Evolutionary conservation across 2,797 vertebrate genomes (phyloP).

Genomic region (Enteromius mattozi): DNA sequence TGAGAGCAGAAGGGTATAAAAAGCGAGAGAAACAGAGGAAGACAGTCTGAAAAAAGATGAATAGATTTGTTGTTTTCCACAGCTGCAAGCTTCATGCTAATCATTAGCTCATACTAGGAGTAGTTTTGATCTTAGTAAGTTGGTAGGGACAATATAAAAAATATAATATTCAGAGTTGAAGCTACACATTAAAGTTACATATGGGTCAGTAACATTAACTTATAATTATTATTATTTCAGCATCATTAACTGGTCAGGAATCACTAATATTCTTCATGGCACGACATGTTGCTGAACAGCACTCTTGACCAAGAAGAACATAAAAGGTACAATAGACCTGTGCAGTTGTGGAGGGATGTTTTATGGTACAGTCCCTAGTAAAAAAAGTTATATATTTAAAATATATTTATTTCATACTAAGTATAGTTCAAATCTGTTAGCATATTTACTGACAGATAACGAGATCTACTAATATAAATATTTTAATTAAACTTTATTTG

Average conservation of each 20-base stretch:
- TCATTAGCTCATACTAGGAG: not conserved
- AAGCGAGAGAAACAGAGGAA: not conserved
- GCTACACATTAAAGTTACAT: too few species aligned
- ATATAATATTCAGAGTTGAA: not conserved
- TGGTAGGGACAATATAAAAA: not conserved
- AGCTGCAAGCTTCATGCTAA: not conserved
- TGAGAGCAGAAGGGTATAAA: not conserved
- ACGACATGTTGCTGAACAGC: not conserved
- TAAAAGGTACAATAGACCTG: not conserved
- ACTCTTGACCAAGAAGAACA: not conserved
- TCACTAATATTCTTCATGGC: not conserved
- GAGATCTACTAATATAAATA: too few species aligned
- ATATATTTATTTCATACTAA: too few species aligned
- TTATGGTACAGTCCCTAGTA: not conserved
- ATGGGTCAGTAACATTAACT: not conserved
- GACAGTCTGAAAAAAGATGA: not conserved
- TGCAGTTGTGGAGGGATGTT: not conserved
- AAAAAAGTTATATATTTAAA: too few species aligned
- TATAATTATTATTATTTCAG: not conserved
- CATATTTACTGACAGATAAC: too few species aligned
- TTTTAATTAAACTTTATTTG: too few species aligned
- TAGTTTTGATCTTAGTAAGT: not conserved
- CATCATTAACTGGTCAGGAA: not conserved
- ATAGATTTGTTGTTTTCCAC: not conserved
- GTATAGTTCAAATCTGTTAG: too few species aligned